These are phyloP conservation scores for Zaprionus capensis DNA, from an alignment of 1,140 invertebrate genomes.

Conservation along the genomic window DNA sequence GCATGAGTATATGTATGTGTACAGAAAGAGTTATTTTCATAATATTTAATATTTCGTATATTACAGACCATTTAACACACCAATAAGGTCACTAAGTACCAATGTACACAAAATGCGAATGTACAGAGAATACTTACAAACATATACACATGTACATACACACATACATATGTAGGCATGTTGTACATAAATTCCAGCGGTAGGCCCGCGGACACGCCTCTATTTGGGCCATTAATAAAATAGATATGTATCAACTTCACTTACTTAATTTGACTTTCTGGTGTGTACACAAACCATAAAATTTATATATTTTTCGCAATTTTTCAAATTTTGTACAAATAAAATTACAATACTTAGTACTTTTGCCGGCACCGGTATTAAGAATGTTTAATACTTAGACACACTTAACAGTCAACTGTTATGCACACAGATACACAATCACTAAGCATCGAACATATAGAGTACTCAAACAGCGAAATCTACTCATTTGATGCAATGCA, in stretches of 20 bases:
- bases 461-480: too few relatives aligned
- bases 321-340: background rate
- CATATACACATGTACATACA: background rate
- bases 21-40: background rate
- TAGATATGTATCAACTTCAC: background rate
- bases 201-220: background rate
- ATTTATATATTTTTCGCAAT: background rate
- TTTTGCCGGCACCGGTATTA: slow-evolving; percentile 34
- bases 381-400: slow-evolving; percentile 16
- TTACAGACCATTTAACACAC: background rate
- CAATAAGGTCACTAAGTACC: background rate
- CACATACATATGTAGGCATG: background rate
- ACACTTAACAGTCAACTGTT: slow-evolving; percentile 11
- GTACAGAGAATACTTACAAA: background rate
- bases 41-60: background rate
- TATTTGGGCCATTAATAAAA: background rate
- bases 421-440: slow-evolving; percentile 5
- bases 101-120: background rate
- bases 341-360: background rate
- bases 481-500: too few relatives aligned
- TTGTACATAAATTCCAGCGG: slow-evolving; percentile 4
- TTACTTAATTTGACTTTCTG: background rate
- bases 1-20: background rate
- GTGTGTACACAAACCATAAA: background rate
- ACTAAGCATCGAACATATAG: too few relatives aligned